These are phyloP conservation scores for Heliconius melpomene DNA, from an alignment of 1,140 invertebrate genomes.

Conservation along the genomic window DNA sequence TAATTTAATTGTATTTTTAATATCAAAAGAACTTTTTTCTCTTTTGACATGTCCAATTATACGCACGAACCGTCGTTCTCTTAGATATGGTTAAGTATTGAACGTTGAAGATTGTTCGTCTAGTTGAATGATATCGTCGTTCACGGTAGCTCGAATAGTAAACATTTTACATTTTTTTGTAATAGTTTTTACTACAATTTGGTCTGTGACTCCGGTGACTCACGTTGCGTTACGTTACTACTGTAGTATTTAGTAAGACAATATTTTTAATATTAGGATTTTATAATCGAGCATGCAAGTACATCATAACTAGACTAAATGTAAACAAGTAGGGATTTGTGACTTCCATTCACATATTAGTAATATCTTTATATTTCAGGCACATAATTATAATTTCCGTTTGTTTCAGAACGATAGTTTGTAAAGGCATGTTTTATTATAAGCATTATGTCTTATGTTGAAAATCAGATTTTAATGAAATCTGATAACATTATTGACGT, in stretches of 20 bases:
- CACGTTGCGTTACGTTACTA: slow-evolving; percentile 25
- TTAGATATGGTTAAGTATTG: slow-evolving; percentile 19
- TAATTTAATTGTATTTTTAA: too few species aligned
- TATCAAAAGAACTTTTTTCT: too few species aligned
- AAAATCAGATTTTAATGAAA: background rate
- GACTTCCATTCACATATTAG: slow-evolving; percentile 4
- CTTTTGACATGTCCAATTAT: too few species aligned
- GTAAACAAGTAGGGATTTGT: slow-evolving; percentile 59
- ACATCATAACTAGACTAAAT: slow-evolving; percentile 52
- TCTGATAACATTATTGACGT: background rate
- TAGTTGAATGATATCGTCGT: slow-evolving; percentile 21
- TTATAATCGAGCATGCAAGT: slow-evolving; percentile 34
- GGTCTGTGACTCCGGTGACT: slow-evolving; percentile 50
- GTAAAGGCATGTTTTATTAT: background rate
- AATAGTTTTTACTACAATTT: slow-evolving; percentile 36
- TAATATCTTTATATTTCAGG: background rate
- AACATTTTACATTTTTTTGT: slow-evolving; percentile 23
- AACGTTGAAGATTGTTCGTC: slow-evolving; percentile 17
- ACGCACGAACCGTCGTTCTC: background rate
- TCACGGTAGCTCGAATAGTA: slow-evolving; percentile 36
- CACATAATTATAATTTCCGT: background rate
- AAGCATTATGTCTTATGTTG: background rate
- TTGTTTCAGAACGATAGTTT: background rate
- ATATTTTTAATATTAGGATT: slow-evolving; percentile 34
- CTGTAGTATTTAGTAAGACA: slow-evolving; percentile 25